Evolutionary conservation across 2,113 vertebrate genomes (phyloP), one percentile per base, ranked within the genome.

Genomic region (Petroica traversi): DNA sequence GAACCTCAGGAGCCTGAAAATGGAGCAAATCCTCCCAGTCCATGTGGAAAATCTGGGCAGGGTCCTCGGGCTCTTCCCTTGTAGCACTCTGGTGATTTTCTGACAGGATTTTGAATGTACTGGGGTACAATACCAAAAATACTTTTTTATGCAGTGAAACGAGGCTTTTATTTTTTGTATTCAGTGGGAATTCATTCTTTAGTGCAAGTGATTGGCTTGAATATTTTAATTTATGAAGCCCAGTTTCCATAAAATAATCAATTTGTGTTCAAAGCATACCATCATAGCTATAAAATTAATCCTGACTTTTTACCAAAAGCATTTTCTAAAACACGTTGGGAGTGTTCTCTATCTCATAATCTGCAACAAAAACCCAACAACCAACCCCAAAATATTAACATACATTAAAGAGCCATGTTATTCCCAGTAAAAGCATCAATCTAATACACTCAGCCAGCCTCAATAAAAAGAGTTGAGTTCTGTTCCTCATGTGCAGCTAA

Each of bases 31-130:
- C 64, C 33, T 57, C 43, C 38, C 58, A 59, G 2, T 45, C 29
- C 2, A 0, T 3, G 12, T 5, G 31, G 48, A 55, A 4, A 4
- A 14, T 19, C 6, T 38, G 28, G 46, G 57, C 52, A 63, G 66
- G 24, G 29, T 24, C 33, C 63, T 86, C 45, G 28, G 31, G 51
- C 66, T 48, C 63, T 34, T 78, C 61, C 19, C 34, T 34, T 52
- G 66, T 0, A 13, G 54, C 12, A 5, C 36, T 68, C 40, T 24
- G 51, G 20, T 28, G 57, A 28, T 48, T 4, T 8, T 71, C 57
- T 72, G 83, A 6, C 33, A 85, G 40, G 36, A 59, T 28, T 59
- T 40, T 25, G 22, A 55, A 11, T 41, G n/a, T 19, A 6, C 59
- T 24, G 31, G 69, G 64, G 15, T 41, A 41, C 41, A 85, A 59